These are phyloP conservation scores for Scolopax bukidnonensis DNA, from an alignment of 2,797 vertebrate species.

Conservation along the genomic window DNA sequence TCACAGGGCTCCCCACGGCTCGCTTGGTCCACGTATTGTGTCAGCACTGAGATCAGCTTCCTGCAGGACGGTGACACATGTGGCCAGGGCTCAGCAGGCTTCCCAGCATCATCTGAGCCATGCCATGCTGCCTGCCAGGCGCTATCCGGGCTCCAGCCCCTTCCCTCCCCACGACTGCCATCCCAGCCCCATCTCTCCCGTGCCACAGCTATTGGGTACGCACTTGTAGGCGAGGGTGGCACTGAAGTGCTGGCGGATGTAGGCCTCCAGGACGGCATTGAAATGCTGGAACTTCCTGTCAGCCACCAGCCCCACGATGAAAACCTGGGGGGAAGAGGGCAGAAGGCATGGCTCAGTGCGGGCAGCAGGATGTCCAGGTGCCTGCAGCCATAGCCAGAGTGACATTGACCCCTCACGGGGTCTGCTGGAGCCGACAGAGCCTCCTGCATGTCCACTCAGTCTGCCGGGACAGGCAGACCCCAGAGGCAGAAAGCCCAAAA, in stretches of 20 bases:
- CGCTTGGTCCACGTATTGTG: not conserved
- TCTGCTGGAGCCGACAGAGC: not conserved
- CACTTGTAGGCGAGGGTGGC: constrained; percentile 69
- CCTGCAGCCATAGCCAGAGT: not conserved
- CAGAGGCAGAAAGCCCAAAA: not conserved
- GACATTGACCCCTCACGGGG: fast-evolving
- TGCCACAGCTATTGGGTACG: fast-evolving
- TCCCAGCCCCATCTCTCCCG: fast-evolving
- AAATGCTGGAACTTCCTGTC: constrained; percentile 73
- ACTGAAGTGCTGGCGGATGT: constrained; percentile 69
- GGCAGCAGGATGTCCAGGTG: not conserved
- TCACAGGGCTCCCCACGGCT: constrained; percentile 26
- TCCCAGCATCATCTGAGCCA: fast-evolving
- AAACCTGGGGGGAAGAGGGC: constrained; percentile 16
- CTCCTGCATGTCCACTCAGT: fast-evolving
- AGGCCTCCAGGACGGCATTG: constrained; percentile 64
- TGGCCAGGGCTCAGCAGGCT: not conserved
- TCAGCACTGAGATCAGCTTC: constrained; percentile 66
- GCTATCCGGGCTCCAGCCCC: fast-evolving
- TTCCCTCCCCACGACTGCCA: fast-evolving
- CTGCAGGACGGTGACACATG: fast-evolving
- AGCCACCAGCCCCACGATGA: constrained; percentile 61
- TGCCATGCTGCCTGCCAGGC: fast-evolving
- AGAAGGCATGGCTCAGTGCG: fast-evolving
- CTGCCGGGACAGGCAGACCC: not conserved